Evolutionary conservation across 2,113 vertebrate genomes (phyloP), one percentile per base, ranked within the genome.

Genomic region (Rhinichthys klamathensis): DNA sequence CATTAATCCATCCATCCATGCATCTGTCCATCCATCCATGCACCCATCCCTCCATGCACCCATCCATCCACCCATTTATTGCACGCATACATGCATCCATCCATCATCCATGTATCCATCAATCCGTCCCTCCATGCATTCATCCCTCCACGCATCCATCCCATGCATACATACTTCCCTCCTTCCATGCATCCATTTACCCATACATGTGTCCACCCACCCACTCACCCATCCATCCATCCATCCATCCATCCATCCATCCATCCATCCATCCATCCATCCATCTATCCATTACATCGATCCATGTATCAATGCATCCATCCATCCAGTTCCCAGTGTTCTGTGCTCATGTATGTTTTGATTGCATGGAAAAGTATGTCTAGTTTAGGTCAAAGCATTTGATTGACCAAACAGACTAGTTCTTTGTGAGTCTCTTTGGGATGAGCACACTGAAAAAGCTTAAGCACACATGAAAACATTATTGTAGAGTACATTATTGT

Each of bases 301-400:
- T 54, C 16, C 15, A 54, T 46, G 5, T 32, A 46, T 79, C 44
- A 35, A 35, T 18, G 38, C 38, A 25, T 76, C 10, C 75, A 77
- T 46, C 16, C 61, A 35, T 32, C 6, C 16, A 3, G 1, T 41
- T 60, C 18, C 51, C 21, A 38, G 2, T 13, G 38, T 60, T n/a
- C 1, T 78, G 30, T 61, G 56, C 15, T 79, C 12, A 18, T 23
- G 11, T 35, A 41, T 79, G 35, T 35, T 61, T 35, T 44, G 4
- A 79, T 16, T 41, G 2, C 32, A 79, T 35, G 13, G 23, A 51
- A 2, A 49, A 27, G 6, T 0, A 51, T 84, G 72, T 84, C 58
- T 76, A 84, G 25, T 27, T 65, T 27, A 76, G 83, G 58, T 76
- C 27, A 35, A 30, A 46, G 12, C 75, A 85, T 74, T 9, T 76